phyloP scores from a whole-genome alignment of 2,113 vertebrate genomes.

The Typhlomys cinereus region DNA sequence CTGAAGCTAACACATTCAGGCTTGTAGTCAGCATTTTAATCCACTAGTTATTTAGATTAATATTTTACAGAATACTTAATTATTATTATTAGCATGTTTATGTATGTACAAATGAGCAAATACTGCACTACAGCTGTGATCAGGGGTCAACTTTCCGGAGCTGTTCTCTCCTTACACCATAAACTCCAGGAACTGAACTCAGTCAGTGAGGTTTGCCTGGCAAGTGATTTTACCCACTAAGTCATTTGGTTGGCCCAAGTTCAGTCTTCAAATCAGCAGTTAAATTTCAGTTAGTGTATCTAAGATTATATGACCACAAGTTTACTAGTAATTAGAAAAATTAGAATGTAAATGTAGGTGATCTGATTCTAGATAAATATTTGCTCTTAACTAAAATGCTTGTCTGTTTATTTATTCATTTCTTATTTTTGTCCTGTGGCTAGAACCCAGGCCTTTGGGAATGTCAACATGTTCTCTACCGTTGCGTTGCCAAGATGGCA shows the following conservation, averaged over 20 bases:
- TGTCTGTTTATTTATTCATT: not conserved
- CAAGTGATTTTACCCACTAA: too few species aligned
- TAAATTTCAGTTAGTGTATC: not conserved
- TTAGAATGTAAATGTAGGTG: constrained; percentile 22
- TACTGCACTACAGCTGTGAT: too few species aligned
- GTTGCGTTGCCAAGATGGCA: not conserved
- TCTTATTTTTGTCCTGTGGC: not conserved
- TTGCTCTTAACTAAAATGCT: not conserved
- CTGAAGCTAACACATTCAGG: not conserved
- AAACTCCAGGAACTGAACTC: too few species aligned
- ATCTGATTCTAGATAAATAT: constrained; percentile 28
- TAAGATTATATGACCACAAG: not conserved
- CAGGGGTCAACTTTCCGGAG: too few species aligned
- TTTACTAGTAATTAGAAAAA: not conserved
- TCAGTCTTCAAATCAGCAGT: constrained; percentile 7
- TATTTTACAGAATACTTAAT: too few species aligned
- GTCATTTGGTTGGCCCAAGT: too few species aligned
- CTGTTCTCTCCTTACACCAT: too few species aligned
- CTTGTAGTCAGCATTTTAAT: not conserved
- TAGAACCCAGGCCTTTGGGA: not conserved
- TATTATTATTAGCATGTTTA: too few species aligned
- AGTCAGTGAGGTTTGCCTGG: too few species aligned
- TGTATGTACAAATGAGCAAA: too few species aligned
- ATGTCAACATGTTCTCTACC: not conserved
- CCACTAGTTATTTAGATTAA: not conserved